Conservation (phyloP, 2,888 invertebrate genomes). For the Tenthredo notha region DNA sequence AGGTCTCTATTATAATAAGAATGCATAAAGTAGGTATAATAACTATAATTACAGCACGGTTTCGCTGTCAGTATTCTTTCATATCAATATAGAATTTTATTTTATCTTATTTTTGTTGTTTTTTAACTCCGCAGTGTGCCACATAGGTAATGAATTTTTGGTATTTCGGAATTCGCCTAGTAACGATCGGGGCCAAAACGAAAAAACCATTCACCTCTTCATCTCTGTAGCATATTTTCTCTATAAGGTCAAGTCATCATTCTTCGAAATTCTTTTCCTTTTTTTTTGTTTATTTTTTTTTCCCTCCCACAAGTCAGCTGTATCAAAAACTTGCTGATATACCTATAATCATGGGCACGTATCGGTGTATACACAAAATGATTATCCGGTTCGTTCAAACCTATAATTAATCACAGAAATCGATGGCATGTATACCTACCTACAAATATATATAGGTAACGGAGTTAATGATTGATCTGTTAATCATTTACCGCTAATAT, state of each 20-base stretch:
- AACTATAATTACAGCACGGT: not conserved
- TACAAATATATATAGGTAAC: slow-evolving; percentile 21
- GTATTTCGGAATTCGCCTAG: not conserved
- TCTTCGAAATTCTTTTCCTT: not conserved
- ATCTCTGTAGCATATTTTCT: not conserved
- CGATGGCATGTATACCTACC: not conserved
- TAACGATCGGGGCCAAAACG: not conserved
- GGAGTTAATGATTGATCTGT: slow-evolving; percentile 41
- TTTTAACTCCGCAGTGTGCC: not conserved
- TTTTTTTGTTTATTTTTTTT: not conserved
- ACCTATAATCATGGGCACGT: not conserved
- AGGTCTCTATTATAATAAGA: not conserved
- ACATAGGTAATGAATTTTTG: not conserved
- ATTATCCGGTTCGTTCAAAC: slow-evolving; percentile 21
- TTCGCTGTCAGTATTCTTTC: not conserved
- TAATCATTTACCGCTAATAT: not conserved
- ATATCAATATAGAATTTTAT: not conserved
- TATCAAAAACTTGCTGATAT: not conserved
- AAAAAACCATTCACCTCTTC: not conserved
- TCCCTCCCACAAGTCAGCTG: not conserved
- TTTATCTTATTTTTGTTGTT: not conserved
- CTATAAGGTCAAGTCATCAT: slow-evolving; percentile 2
- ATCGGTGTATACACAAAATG: slow-evolving; percentile 32
- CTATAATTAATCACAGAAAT: slow-evolving; percentile 12
- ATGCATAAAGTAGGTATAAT: not conserved